phyloP scores from a whole-genome alignment of 1,140 invertebrate genomes.

The Zaprionus ornatus region DNA sequence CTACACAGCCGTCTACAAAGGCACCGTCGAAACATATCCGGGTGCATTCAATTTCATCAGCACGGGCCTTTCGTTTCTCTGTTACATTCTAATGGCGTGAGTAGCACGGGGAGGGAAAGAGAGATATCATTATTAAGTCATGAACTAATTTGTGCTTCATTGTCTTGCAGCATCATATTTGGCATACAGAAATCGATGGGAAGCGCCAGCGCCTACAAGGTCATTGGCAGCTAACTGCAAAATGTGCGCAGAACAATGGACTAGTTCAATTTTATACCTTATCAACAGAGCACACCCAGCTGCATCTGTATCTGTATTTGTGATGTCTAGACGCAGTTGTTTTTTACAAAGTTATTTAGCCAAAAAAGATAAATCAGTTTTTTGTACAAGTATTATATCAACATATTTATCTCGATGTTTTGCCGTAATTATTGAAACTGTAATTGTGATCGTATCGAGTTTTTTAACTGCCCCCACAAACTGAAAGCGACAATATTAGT shows the following conservation, averaged over 20 bases:
- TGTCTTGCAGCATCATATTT: constrained; percentile 51
- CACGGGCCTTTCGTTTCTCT: constrained; percentile 71
- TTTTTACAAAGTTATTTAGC: constrained; percentile 11
- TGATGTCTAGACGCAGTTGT: constrained; percentile 26
- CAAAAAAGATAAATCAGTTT: constrained; percentile 3
- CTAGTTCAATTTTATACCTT: constrained; percentile 38
- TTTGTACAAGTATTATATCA: constrained; percentile 28
- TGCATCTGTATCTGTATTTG: constrained; percentile 16
- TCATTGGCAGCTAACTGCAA: constrained; percentile 50
- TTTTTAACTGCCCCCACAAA: constrained; percentile 5
- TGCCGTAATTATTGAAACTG: constrained; percentile 1
- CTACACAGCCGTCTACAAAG: constrained; percentile 87
- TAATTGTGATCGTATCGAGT: constrained; percentile 18
- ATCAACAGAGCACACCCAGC: constrained; percentile 2
- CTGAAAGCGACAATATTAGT: constrained; percentile 7
- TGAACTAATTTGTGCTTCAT: not conserved
- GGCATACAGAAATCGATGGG: constrained; percentile 58
- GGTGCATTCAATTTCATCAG: constrained; percentile 86
- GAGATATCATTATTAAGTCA: not conserved
- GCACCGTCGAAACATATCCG: constrained; percentile 85
- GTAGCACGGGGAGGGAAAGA: constrained; percentile 20
- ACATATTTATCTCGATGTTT: constrained; percentile 15
- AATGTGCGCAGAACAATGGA: not conserved
- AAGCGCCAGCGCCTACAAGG: constrained; percentile 37
- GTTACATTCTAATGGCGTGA: constrained; percentile 85